phyloP scores from a whole-genome alignment of 37 sponge, comb jelly and placozoan genomes.

The Beroe forskalii region DNA sequence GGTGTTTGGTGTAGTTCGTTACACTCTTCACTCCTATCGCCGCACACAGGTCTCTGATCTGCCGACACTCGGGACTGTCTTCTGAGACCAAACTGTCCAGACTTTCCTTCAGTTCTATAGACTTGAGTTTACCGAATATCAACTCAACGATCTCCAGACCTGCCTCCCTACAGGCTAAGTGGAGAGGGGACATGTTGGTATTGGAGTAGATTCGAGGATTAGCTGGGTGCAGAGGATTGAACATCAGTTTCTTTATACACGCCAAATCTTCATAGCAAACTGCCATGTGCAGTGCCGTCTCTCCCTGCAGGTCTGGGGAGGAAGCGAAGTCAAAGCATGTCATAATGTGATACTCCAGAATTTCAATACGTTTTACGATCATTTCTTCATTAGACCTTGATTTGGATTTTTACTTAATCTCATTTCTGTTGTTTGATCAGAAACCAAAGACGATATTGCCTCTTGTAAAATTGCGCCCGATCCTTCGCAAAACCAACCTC shows the following conservation, averaged over 20 bases:
- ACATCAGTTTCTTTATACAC: constrained; percentile 48
- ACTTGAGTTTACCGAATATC: neutral
- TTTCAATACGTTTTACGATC: no score
- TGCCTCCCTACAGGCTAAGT: constrained; percentile 28
- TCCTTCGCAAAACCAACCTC: no score
- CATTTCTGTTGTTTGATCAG: no score
- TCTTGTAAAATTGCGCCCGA: no score
- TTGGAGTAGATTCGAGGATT: constrained; percentile 47
- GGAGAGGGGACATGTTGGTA: constrained; percentile 37
- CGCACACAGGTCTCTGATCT: neutral
- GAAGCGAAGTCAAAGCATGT: no score
- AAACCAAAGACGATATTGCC: no score
- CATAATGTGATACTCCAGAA: no score
- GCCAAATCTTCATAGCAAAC: constrained; percentile 12
- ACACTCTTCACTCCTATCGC: neutral
- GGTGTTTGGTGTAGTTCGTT: neutral
- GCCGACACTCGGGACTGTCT: neutral
- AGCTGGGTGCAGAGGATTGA: constrained; percentile 5
- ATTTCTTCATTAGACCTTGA: no score
- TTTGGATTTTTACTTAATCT: no score
- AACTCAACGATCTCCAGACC: constrained; percentile 43
- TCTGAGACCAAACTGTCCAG: neutral
- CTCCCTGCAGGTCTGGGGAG: constrained; percentile 47
- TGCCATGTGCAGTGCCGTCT: constrained; percentile 63
- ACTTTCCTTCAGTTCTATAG: constrained; percentile 21